Conservation (phyloP, 2,113 vertebrate genomes). For the Tragelaphus strepsiceros region DNA sequence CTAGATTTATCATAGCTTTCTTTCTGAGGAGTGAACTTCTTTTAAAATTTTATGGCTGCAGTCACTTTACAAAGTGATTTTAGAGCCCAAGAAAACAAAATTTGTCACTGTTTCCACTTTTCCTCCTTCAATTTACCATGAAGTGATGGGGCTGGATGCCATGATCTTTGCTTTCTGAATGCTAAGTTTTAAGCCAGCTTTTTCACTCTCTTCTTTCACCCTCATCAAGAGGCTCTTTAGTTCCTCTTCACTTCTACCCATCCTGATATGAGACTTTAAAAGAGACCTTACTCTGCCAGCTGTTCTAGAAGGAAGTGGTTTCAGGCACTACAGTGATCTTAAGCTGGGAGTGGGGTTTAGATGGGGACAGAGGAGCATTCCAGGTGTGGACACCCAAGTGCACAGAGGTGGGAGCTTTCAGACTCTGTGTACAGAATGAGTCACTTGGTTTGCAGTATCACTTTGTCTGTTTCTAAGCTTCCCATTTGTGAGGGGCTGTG, state of each 20-base stretch:
- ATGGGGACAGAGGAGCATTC: not conserved
- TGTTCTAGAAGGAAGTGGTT: not conserved
- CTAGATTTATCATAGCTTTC: not conserved
- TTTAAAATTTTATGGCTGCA: not conserved
- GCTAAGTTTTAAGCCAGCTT: not conserved
- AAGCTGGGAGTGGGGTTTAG: not conserved
- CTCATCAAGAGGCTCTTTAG: not conserved
- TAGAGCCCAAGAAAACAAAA: not conserved
- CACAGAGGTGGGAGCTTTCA: not conserved
- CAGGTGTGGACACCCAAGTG: not conserved
- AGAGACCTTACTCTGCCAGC: not conserved
- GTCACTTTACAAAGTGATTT: not conserved
- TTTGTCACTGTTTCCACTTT: not conserved
- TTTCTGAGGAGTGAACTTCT: not conserved
- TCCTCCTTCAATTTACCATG: not conserved
- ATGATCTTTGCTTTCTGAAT: not conserved
- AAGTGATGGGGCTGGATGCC: not conserved
- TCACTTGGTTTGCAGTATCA: not conserved
- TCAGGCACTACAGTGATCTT: not conserved
- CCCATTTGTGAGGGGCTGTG: not conserved
- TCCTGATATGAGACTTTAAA: not conserved
- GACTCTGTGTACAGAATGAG: not conserved
- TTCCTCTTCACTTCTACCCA: not conserved
- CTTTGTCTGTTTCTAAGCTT: not conserved
- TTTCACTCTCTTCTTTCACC: not conserved